Conservation (phyloP, 2,113 vertebrate genomes). For the Excalfactoria chinensis region DNA sequence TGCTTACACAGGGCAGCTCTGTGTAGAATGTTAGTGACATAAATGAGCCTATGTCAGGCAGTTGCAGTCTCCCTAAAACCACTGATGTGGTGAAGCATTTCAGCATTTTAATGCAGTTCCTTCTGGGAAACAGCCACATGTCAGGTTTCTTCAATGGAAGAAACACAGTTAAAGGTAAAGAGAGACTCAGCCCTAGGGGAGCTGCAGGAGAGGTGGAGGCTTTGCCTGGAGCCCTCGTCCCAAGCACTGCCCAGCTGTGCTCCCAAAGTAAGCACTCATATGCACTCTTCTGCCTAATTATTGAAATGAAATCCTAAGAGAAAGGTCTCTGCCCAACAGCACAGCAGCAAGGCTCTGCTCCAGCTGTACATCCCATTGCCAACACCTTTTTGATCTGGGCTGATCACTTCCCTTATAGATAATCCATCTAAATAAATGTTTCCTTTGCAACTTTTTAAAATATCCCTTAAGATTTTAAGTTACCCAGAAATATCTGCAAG, state of each 20-base stretch:
- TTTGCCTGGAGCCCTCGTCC: not conserved
- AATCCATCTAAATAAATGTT: not conserved
- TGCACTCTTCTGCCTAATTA: not conserved
- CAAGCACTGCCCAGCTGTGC: not conserved
- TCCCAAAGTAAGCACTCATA: not conserved
- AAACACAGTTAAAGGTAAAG: not conserved
- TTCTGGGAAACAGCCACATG: not conserved
- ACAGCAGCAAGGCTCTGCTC: not conserved
- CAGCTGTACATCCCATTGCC: not conserved
- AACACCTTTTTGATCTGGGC: not conserved
- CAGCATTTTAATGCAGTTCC: not conserved
- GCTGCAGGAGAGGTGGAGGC: not conserved
- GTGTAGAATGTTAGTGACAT: not conserved
- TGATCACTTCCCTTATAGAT: not conserved
- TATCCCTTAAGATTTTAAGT: not conserved
- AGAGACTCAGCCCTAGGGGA: not conserved
- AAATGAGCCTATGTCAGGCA: not conserved
- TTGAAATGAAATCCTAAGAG: not conserved
- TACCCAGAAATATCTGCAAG: not conserved
- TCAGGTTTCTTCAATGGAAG: not conserved
- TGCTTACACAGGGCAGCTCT: not conserved
- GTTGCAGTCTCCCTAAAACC: not conserved
- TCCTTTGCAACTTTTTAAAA: not conserved
- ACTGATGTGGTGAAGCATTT: not conserved
- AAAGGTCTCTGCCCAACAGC: not conserved